Evolutionary conservation across 2,797 vertebrate genomes (phyloP).

Genomic region (Poeciliopsis turneri): DNA sequence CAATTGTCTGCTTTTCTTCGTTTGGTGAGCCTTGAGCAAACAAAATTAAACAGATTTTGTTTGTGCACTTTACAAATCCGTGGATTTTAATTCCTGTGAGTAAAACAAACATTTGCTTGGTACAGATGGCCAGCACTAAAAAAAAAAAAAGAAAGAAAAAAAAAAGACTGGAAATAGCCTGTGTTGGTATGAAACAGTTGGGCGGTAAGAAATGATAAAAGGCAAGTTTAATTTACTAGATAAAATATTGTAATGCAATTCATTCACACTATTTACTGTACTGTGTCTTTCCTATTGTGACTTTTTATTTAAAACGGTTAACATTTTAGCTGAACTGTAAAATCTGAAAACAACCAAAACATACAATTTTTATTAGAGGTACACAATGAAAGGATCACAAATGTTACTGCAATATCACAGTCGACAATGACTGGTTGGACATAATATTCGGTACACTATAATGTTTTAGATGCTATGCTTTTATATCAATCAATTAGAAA

Average conservation of each 20-base stretch:
- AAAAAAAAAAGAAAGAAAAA: conserved; percentile 6
- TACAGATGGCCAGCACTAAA: conserved; percentile 21
- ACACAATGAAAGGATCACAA: background rate
- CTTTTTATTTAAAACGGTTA: background rate
- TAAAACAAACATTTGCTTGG: conserved; percentile 22
- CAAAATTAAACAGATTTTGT: conserved; percentile 14
- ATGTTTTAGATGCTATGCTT: background rate
- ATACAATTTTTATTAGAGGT: background rate
- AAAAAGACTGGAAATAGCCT: conserved; percentile 1
- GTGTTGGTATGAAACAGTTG: conserved; percentile 16
- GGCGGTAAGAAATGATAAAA: background rate
- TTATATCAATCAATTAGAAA: background rate
- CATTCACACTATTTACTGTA: background rate
- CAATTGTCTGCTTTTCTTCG: background rate
- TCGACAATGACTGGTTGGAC: background rate
- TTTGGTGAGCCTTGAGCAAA: conserved; percentile 15
- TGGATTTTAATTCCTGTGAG: conserved; percentile 16
- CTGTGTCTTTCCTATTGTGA: background rate
- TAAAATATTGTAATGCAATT: background rate
- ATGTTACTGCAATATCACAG: background rate
- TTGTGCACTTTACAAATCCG: conserved; percentile 13
- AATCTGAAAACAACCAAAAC: background rate
- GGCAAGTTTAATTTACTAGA: conserved; percentile 1
- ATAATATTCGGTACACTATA: background rate
- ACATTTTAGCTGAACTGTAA: background rate